These are phyloP conservation scores for Megalops atlanticus DNA, from an alignment of 2,113 vertebrate genomes.

Conservation along the genomic window DNA sequence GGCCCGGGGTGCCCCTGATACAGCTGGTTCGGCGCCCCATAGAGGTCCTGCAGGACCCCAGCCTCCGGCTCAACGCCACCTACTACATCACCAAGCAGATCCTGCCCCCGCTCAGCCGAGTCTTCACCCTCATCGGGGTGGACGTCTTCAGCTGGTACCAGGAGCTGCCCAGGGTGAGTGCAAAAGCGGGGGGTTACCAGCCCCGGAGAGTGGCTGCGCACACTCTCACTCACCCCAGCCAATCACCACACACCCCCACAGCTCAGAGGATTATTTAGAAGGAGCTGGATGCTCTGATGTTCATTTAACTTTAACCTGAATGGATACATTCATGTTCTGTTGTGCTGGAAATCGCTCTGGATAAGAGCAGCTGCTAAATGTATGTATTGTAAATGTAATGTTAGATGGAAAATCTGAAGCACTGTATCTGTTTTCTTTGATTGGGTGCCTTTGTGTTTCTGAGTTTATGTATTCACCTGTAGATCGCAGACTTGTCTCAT, in stretches of 20 bases:
- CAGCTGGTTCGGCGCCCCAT: constrained; percentile 88
- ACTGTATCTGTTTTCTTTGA: neutral
- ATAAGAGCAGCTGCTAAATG: no score
- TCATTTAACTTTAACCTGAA: no score
- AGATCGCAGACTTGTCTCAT: neutral
- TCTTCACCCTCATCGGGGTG: constrained; percentile 92
- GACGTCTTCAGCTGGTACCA: constrained; percentile 96
- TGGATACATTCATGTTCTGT: no score
- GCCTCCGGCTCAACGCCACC: constrained; percentile 83
- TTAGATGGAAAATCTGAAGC: neutral
- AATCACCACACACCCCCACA: neutral
- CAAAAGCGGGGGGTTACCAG: neutral
- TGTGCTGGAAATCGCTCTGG: no score
- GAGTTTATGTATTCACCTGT: neutral
- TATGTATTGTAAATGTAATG: no score
- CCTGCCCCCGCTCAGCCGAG: constrained; percentile 86
- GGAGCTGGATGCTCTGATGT: no score
- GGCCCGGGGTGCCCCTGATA: constrained; percentile 91
- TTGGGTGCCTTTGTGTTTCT: neutral
- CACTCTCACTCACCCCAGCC: neutral
- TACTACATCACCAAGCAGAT: constrained; percentile 98
- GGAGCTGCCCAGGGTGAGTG: constrained; percentile 87
- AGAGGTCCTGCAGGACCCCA: constrained; percentile 86
- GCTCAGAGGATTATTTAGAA: neutral
- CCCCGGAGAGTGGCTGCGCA: neutral